Percentiles rank a stretch among this genome's conserved stretches.
Evolutionary conservation across 2,888 invertebrate species (phyloP).

Genomic region (Eurois occulta): DNA sequence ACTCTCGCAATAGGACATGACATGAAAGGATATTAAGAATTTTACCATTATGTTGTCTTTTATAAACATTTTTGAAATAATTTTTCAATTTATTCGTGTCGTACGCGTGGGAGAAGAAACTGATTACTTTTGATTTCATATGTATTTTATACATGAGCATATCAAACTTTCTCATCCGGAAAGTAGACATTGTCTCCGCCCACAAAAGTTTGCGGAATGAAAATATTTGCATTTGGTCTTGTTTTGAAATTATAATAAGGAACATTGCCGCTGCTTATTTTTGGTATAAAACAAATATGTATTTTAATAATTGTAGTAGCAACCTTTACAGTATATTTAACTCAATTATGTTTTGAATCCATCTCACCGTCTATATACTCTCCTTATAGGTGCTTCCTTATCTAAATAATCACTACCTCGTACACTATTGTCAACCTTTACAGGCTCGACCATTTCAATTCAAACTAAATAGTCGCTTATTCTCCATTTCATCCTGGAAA

Average conservation of each 20-base stretch:
- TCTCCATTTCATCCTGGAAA: background rate
- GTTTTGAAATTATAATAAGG: background rate
- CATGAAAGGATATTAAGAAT: background rate
- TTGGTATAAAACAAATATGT: background rate
- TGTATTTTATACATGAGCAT: constrained; percentile 21
- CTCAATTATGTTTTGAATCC: background rate
- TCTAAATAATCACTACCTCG: background rate
- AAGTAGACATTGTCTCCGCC: constrained; percentile 12
- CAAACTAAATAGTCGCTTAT: background rate
- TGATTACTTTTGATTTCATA: constrained; percentile 20
- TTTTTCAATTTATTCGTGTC: background rate
- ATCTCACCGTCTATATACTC: no score
- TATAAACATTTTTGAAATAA: background rate
- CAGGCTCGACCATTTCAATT: background rate
- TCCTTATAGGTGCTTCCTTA: background rate
- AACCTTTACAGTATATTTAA: background rate
- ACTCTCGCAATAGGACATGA: background rate
- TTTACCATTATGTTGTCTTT: background rate
- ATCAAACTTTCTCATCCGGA: constrained; percentile 24
- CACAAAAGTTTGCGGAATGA: constrained; percentile 11
- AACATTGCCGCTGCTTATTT: background rate
- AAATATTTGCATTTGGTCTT: constrained; percentile 31
- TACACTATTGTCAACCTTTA: constrained; percentile 5
- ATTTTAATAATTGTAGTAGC: background rate
- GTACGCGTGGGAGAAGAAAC: background rate